A percentile compares a stretch with the other conserved stretches of the same genome.
Conservation (phyloP, 2,113 vertebrate genomes). For the Cathartes aura region DNA sequence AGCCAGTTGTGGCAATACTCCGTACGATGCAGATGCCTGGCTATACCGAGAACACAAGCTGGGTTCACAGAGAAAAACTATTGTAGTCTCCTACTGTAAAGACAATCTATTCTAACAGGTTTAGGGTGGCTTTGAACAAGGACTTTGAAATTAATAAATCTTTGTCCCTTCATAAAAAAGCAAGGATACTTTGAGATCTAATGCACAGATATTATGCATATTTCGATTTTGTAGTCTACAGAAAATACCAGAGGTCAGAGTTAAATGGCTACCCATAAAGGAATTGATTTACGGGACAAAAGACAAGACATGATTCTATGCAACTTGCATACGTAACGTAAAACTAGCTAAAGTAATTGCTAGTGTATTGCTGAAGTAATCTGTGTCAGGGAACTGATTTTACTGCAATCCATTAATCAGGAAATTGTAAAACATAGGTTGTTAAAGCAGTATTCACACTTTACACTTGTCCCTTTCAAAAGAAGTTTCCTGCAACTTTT, state of each 20-base stretch:
- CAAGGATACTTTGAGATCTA: neutral
- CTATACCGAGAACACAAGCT: neutral
- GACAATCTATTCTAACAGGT: neutral
- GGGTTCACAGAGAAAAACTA: neutral
- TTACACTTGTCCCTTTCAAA: neutral
- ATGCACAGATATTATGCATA: neutral
- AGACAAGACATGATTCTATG: neutral
- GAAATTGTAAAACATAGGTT: neutral
- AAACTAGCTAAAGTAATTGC: slow-evolving; percentile 1
- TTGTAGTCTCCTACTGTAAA: accelerated
- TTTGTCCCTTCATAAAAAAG: neutral
- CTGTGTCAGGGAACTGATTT: neutral
- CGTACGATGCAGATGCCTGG: accelerated
- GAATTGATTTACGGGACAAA: neutral
- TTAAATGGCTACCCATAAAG: neutral
- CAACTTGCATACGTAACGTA: neutral
- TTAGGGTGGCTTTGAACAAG: neutral
- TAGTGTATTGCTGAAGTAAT: neutral
- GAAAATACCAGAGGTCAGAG: neutral
- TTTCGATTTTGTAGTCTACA: neutral
- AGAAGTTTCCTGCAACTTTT: neutral
- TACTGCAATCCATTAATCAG: neutral
- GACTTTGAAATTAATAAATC: neutral
- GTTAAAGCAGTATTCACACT: neutral
- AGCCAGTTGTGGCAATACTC: neutral